Base-by-base conservation (phyloP, 2,797 vertebrate species). In the Australoheros facetus region DNA sequence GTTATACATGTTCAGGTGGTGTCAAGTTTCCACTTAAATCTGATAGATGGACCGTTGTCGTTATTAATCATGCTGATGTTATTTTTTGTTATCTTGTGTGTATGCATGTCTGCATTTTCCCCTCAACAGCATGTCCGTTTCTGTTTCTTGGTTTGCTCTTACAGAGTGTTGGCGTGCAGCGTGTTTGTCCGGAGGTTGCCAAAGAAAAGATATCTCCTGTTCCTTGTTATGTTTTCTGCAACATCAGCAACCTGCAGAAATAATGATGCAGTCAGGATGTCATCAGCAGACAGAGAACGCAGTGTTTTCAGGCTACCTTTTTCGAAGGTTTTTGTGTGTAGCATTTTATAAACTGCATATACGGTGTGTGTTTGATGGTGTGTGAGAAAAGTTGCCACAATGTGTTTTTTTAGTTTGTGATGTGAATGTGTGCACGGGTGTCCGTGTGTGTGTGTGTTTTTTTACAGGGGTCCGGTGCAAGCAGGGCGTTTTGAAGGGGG, bases 331-430 rank as follows among this genome's bases (percentile, higher is more conserved):
- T 75, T 58, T 75, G 71, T 54, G 73, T 77, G 76, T 34, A 14
- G 81, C 45, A 79, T 88, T 93, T 94, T 93, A 93, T 58, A 91
- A 87, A 83, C 82, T 82, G 80, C 59, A 7, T 56, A 89, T 90
- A 91, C 80, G 89, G 87, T 88, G 85, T 80, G 80, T 80, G 79
- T 93, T 87, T 93, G 91, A 91, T 88, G 87, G 83, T 88, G 81
- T 70, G 81, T 90, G 90, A 89, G 90, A 94, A 89, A 87, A 87
- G 77, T 90, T 92, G 87, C 75, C 88, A 93, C 92, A 95, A 93
- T 94, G 89, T 87, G 89, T 90, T 90, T 91, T 92, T 95, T 93
- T 87, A 90, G 88, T 89, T 91, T 84, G 88, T 77, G 69, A 78
- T 84, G 88, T 77, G 69, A 78, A 42, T 72, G 77, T 78, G 85